Conservation (phyloP, 2,888 invertebrate species). For the Troides oblongomaculatus region DNA sequence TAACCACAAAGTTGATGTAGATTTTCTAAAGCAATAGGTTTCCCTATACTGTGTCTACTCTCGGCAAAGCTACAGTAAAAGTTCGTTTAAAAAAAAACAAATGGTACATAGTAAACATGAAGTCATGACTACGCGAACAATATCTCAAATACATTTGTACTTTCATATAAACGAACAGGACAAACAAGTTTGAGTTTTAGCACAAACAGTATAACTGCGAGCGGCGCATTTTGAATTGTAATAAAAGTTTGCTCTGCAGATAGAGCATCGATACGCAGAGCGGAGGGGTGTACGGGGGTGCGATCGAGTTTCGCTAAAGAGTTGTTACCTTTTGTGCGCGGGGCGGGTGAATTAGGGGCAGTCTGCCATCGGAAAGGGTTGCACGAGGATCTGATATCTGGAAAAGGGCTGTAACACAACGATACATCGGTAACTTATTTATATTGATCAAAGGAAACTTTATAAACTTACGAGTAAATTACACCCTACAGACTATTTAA, state of each 20-base stretch:
- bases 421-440: constrained; percentile 13
- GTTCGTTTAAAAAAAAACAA: no score
- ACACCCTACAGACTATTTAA: no score
- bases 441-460: no score
- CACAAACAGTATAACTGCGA: constrained; percentile 15
- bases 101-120: no score
- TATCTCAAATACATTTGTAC: neutral
- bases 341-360: constrained; percentile 51
- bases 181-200: constrained; percentile 28
- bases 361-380: constrained; percentile 60
- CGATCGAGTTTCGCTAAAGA: constrained; percentile 37
- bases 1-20: no score
- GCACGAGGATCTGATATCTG: constrained; percentile 35
- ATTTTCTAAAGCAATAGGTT: no score
- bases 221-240: constrained; percentile 20
- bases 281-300: neutral
- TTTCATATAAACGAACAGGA: neutral
- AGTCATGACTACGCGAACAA: no score
- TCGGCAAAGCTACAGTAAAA: no score
- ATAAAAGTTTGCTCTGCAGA: constrained; percentile 24
- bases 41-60: no score
- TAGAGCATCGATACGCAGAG: constrained; percentile 12
- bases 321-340: constrained; percentile 46
- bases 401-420: constrained; percentile 3
- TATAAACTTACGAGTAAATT: no score